Percentiles rank a stretch among this genome's conserved stretches.
Conservation (phyloP, 2,888 invertebrate genomes). For the Autographa gamma region DNA sequence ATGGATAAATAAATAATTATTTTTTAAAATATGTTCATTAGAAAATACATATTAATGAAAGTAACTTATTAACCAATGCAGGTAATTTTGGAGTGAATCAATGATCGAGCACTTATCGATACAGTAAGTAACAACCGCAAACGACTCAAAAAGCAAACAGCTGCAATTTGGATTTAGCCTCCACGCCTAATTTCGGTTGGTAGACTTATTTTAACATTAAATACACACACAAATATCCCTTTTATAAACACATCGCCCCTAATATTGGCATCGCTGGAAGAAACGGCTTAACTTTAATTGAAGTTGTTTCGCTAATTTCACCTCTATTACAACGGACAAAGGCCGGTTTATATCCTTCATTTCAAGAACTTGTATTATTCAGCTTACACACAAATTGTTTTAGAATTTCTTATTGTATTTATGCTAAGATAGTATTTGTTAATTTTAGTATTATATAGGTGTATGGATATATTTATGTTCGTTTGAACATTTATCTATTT, state of each 20-base stretch:
- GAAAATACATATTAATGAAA: not conserved
- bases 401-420: constrained; percentile 65
- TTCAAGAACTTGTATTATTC: constrained; percentile 70
- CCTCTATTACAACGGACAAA: constrained; percentile 61
- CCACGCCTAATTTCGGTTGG: constrained; percentile 87
- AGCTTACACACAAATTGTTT: constrained; percentile 68
- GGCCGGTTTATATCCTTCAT: constrained; percentile 45
- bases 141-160: constrained; percentile 75
- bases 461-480: constrained; percentile 39
- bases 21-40: no score
- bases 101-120: constrained; percentile 35
- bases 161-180: constrained; percentile 86
- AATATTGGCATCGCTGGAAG: constrained; percentile 73
- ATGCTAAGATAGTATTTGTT: constrained; percentile 48
- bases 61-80: not conserved
- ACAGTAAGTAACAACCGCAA: constrained; percentile 51
- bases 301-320: constrained; percentile 58
- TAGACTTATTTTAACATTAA: constrained; percentile 88
- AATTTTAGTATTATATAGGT: constrained; percentile 48
- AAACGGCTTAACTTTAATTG: constrained; percentile 71
- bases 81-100: not conserved
- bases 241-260: constrained; percentile 87
- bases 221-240: constrained; percentile 86
- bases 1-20: no score
- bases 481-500: constrained; percentile 35